Evolutionary conservation across 30 jellyfish, hydroid and myxozoan genomes (phyloP), one percentile per base, ranked within the genome.

Genomic region (Clytia hemisphaerica): DNA sequence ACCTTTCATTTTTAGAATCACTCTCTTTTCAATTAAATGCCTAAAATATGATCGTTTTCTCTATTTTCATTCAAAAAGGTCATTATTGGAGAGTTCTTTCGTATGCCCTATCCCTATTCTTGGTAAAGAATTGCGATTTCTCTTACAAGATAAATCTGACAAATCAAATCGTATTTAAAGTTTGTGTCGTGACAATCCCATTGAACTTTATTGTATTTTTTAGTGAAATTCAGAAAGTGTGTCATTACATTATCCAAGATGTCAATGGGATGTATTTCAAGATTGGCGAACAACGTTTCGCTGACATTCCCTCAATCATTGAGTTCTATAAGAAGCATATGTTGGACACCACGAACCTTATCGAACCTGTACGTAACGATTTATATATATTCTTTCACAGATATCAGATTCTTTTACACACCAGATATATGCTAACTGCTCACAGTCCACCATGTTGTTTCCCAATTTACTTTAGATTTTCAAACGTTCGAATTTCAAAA

Each of bases 361-460:
- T 78, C 47, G 94, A 79, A 32, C 97, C 97, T 44, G 96, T 86
- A 61, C n/a, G n/a, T n/a, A n/a, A n/a, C n/a, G n/a, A n/a, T n/a
- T n/a, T n/a, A n/a, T n/a, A n/a, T n/a, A n/a, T n/a, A n/a, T n/a
- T n/a, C n/a, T n/a, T n/a, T n/a, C n/a, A n/a, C n/a, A n/a, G n/a
- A n/a, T n/a, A n/a, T n/a, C n/a, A n/a, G n/a, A n/a, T n/a, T n/a
- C n/a, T n/a, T n/a, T n/a, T n/a, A n/a, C n/a, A n/a, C n/a, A n/a
- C n/a, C n/a, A n/a, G n/a, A n/a, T n/a, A n/a, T n/a, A n/a, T n/a
- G n/a, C n/a, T n/a, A n/a, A n/a, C n/a, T n/a, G n/a, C n/a, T n/a
- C n/a, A n/a, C n/a, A n/a, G n/a, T n/a, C n/a, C n/a, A n/a, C n/a
- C n/a, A n/a, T n/a, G n/a, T n/a, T n/a, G n/a, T n/a, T n/a, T n/a